Conservation (phyloP, 2,113 vertebrate genomes). For the Crotalus helleri region DNA sequence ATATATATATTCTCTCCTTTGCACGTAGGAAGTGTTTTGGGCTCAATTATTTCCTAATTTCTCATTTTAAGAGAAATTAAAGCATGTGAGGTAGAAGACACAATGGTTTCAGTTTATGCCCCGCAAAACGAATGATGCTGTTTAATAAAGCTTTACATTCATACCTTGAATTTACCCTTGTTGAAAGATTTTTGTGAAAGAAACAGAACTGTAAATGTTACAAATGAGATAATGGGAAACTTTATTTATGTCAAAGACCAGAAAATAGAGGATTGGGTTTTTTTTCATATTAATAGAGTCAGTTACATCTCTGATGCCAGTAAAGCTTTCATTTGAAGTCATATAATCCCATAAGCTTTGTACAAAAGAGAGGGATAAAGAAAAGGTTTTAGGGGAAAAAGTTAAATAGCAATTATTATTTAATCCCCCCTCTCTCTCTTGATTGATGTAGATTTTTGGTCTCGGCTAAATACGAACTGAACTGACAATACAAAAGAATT, state of each 20-base stretch:
- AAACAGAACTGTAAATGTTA: neutral
- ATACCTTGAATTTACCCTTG: neutral
- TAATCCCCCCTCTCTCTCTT: neutral
- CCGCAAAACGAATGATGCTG: neutral
- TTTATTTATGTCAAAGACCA: neutral
- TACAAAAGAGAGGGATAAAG: neutral
- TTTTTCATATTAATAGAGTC: neutral
- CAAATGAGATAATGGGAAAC: neutral
- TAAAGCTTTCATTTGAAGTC: neutral
- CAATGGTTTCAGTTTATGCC: no score
- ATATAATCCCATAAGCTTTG: neutral
- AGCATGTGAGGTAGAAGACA: neutral
- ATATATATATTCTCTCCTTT: neutral
- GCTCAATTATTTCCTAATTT: neutral
- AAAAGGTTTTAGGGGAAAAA: neutral
- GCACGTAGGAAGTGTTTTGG: neutral
- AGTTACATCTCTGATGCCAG: neutral
- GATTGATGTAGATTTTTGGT: neutral
- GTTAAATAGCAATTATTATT: neutral
- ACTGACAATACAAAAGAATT: neutral
- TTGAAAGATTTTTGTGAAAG: neutral
- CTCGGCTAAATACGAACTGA: neutral
- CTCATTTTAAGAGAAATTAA: neutral
- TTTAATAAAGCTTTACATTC: neutral
- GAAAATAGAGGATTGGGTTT: neutral